Conservation (phyloP, 2,888 invertebrate species). For the Mythimna albipuncta region DNA sequence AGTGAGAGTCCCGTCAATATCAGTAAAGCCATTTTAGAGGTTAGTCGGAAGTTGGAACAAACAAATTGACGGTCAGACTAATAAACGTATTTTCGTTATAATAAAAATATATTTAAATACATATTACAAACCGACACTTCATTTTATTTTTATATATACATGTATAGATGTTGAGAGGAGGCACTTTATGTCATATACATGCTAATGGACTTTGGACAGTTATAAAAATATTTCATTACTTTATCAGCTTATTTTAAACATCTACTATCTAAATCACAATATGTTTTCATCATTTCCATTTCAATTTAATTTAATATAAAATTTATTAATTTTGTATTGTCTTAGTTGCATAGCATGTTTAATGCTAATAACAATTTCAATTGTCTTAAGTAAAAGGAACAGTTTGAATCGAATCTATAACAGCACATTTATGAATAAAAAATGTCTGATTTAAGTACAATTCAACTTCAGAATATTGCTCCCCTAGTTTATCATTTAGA, state of each 20-base stretch:
- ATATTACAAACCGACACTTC: no score
- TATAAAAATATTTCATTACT: background rate
- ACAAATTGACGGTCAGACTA: no score
- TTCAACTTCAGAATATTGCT: no score
- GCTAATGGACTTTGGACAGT: background rate
- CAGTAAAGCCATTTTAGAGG: no score
- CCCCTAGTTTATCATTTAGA: no score
- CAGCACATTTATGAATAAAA: background rate
- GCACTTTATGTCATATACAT: background rate
- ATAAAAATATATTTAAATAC: no score
- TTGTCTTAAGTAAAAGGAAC: background rate
- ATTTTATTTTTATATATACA: no score
- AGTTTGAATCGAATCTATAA: background rate
- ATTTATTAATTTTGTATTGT: slow-evolving; percentile 4
- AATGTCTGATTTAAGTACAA: no score
- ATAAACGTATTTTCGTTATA: no score
- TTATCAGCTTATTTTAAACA: background rate
- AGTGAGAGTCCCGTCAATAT: no score
- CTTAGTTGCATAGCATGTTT: slow-evolving; percentile 14
- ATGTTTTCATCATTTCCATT: slow-evolving; percentile 1
- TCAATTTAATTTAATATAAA: slow-evolving; percentile 8
- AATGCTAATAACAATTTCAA: slow-evolving; percentile 10
- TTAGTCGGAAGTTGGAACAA: no score
- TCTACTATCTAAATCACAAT: slow-evolving; percentile 5
- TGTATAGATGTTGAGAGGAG: no score